Percentiles rank a stretch among this genome's conserved stretches.
phyloP scores from a whole-genome alignment of 2,113 vertebrate genomes.

The Lophotis ruficrista region DNA sequence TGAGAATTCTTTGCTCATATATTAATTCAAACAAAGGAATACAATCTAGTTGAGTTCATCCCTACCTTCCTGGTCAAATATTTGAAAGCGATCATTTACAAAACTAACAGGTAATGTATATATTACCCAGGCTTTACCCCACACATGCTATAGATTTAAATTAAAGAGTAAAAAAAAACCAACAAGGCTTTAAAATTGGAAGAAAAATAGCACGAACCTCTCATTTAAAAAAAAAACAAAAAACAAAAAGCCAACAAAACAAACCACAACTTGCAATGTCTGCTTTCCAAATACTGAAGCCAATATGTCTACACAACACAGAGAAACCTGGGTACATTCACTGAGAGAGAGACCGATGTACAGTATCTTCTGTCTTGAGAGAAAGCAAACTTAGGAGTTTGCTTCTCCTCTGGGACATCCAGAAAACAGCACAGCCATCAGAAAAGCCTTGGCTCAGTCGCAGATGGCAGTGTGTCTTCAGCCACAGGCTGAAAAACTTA shows the following conservation, averaged over 20 bases:
- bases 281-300: neutral
- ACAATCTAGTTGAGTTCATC: neutral
- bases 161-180: neutral
- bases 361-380: neutral
- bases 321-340: neutral
- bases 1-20: neutral
- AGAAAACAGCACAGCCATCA: neutral
- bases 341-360: neutral
- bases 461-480: neutral
- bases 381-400: neutral
- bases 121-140: neutral
- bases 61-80: neutral
- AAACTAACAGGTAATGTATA: neutral
- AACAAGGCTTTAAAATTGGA: neutral
- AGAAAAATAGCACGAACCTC: neutral
- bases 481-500: neutral
- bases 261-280: neutral
- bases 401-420: neutral
- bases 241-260: neutral
- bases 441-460: neutral
- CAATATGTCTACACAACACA: neutral
- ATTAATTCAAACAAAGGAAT: neutral
- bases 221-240: neutral
- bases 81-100: neutral
- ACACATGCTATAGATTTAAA: neutral